A percentile compares a stretch with the other conserved stretches of the same genome.
These are phyloP conservation scores for Gephyroberyx darwinii DNA, from an alignment of 2,797 vertebrate species.

Conservation along the genomic window DNA sequence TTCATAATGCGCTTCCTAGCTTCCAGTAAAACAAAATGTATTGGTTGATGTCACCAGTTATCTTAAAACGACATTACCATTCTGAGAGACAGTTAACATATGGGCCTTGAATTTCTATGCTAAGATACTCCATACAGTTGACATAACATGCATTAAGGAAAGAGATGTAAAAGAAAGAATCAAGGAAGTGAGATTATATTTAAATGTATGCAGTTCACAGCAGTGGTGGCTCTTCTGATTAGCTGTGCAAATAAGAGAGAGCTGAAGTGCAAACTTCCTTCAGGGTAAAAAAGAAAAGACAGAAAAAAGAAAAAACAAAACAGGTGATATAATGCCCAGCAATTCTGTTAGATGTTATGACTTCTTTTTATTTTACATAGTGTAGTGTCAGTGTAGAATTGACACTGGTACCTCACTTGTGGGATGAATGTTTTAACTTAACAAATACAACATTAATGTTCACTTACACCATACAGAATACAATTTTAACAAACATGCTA, in stretches of 20 bases:
- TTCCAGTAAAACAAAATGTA: no score
- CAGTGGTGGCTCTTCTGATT: slow-evolving; percentile 5
- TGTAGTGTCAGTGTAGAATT: slow-evolving; percentile 7
- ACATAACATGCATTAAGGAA: not conserved
- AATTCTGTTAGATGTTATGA: not conserved
- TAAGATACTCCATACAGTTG: not conserved
- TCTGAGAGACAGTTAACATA: no score
- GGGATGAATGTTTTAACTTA: slow-evolving; percentile 29
- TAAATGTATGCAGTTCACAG: not conserved
- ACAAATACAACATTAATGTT: slow-evolving; percentile 1
- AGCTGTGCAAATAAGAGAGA: not conserved
- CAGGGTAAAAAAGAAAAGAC: no score
- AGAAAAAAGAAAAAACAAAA: not conserved
- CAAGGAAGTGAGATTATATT: not conserved
- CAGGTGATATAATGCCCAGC: not conserved
- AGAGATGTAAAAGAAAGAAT: not conserved
- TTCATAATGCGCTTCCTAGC: no score
- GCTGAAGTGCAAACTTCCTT: not conserved
- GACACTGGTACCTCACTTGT: slow-evolving; percentile 28
- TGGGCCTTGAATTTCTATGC: no score
- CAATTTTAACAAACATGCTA: slow-evolving; percentile 11
- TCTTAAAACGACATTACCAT: not conserved
- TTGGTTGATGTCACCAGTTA: not conserved
- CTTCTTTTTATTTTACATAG: slow-evolving; percentile 65
- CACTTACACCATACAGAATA: slow-evolving; percentile 26